Percentiles rank a stretch among this genome's conserved stretches.
Evolutionary conservation across 2,113 vertebrate species (phyloP).

Genomic region (Lucifuga dentata): DNA sequence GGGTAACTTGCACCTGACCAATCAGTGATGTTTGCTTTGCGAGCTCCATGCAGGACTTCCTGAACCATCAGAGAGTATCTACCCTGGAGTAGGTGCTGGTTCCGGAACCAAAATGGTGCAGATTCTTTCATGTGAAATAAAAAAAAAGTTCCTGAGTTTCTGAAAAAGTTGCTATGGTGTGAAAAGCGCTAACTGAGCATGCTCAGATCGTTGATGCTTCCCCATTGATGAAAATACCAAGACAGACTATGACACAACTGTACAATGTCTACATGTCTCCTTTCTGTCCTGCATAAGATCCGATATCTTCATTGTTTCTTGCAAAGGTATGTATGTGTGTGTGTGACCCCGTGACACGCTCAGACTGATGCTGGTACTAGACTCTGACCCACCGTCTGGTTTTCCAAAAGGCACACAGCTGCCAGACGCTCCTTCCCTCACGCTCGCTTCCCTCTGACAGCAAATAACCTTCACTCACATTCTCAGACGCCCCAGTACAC

Average conservation of each 20-base stretch:
- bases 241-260: background rate
- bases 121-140: too few relatives aligned
- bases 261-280: conserved; percentile 35
- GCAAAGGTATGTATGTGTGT: conserved; percentile 63
- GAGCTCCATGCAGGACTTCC: too few relatives aligned
- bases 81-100: too few relatives aligned
- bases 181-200: too few relatives aligned
- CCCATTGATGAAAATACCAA: background rate
- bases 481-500: conserved; percentile 43
- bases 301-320: conserved; percentile 80
- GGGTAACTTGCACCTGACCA: too few relatives aligned
- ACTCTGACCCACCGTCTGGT: conserved; percentile 24
- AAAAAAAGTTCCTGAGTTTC: too few relatives aligned
- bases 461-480: conserved; percentile 39
- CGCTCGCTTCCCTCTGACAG: background rate
- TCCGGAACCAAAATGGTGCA: too few relatives aligned
- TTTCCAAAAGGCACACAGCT: background rate
- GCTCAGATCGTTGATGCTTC: too few relatives aligned
- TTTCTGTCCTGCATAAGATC: conserved; percentile 77
- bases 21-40: too few relatives aligned
- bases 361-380: conserved; percentile 5
- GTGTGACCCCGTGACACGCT: background rate
- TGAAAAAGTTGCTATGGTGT: too few relatives aligned
- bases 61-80: too few relatives aligned
- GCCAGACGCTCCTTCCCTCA: background rate